Percentiles rank a stretch among this genome's conserved stretches.
phyloP scores from a whole-genome alignment of 2,888 invertebrate species.

The Onchidella celtica region DNA sequence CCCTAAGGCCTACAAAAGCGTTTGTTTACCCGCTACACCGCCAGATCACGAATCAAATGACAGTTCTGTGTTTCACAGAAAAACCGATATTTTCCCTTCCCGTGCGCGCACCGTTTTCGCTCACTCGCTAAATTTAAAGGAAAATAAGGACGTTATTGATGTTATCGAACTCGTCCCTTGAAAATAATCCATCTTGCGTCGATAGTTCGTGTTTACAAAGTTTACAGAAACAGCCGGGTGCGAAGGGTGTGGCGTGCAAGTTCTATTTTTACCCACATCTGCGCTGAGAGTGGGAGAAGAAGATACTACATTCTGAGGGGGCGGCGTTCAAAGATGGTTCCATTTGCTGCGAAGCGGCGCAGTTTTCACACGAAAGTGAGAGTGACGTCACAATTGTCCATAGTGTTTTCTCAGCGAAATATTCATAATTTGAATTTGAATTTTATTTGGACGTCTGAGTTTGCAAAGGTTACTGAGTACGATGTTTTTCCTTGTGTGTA shows the following conservation, averaged over 20 bases:
- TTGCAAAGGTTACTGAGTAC: too few species aligned
- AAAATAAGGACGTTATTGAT: constrained; percentile 9
- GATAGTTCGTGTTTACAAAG: constrained; percentile 2
- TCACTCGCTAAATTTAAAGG: constrained; percentile 1
- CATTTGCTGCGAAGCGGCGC: too few species aligned
- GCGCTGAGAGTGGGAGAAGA: background rate
- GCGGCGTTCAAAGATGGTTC: too few species aligned
- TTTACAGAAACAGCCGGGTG: background rate
- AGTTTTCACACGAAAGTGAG: background rate
- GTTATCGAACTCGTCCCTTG: constrained; percentile 6
- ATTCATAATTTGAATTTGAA: background rate
- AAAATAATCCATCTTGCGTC: background rate
- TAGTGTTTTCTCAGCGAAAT: background rate
- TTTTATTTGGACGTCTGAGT: too few species aligned
- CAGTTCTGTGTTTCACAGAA: constrained; percentile 20
- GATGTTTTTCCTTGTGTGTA: too few species aligned
- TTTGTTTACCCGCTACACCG: constrained; percentile 2
- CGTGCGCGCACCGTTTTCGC: background rate
- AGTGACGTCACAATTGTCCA: background rate
- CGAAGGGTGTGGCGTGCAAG: background rate
- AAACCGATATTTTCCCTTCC: background rate
- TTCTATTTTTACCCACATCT: background rate
- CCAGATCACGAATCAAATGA: constrained; percentile 23
- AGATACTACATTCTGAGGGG: too few species aligned
- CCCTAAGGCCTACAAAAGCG: background rate